These are phyloP conservation scores for Piprites chloris DNA, from an alignment of 2,113 vertebrate genomes.

Conservation along the genomic window DNA sequence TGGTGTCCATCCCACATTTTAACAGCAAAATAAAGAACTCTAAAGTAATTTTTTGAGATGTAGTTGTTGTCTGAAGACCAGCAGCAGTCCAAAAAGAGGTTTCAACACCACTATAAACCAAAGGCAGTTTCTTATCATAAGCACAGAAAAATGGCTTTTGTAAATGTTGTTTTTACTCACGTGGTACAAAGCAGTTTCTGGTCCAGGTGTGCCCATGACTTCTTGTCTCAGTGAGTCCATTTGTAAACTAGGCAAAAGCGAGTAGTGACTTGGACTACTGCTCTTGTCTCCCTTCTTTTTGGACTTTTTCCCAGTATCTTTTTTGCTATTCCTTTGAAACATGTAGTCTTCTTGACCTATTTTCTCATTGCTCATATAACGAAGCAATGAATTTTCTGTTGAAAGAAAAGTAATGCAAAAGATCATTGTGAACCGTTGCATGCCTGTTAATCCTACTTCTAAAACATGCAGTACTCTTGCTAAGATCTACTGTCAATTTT, in stretches of 20 bases:
- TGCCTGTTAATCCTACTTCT: neutral
- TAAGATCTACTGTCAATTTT: neutral
- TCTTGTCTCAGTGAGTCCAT: conserved; percentile 91
- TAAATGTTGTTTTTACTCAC: conserved; percentile 74
- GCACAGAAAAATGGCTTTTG: neutral
- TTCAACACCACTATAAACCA: neutral
- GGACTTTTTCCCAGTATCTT: conserved; percentile 89
- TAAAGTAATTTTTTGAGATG: neutral
- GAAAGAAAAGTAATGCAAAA: conserved; percentile 55
- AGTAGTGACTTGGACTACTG: conserved; percentile 92
- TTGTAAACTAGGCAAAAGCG: conserved; percentile 87
- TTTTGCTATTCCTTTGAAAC: conserved; percentile 89
- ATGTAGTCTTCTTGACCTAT: conserved; percentile 89
- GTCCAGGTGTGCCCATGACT: conserved; percentile 87
- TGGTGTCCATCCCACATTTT: neutral
- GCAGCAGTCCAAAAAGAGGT: neutral
- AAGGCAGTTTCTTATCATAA: neutral
- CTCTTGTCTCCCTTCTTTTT: conserved; percentile 96
- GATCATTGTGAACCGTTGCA: neutral
- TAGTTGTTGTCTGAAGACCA: neutral
- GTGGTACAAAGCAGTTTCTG: conserved; percentile 89
- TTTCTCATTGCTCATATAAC: conserved; percentile 93
- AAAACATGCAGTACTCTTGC: neutral
- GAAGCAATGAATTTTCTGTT: conserved; percentile 89
- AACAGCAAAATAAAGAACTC: neutral